Base-by-base conservation (phyloP, 2,888 invertebrate genomes). In the Notocelia uddmanniana region DNA sequence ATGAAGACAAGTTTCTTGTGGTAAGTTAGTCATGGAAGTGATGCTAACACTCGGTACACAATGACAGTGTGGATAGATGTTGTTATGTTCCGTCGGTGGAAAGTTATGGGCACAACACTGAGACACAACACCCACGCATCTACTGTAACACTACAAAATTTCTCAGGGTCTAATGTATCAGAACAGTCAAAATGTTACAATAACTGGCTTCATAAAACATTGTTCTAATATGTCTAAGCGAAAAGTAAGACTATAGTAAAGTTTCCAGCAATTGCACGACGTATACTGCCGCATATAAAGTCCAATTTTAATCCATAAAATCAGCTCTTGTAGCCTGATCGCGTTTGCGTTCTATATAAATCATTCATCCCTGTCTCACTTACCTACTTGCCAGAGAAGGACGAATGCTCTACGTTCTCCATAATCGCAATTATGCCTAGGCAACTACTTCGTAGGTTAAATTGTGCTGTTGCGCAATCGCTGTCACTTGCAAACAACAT, bases 111-210 rank as follows among this genome's bases (percentile, higher is more conserved):
- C 77, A 81, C 79, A 79, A 82, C 78, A 85, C 76, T 78, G 77
- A 80, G 77, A 82, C 76, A 89, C 88, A 89, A 89, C 88, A 90
- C 84, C 85, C 87, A 89, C 80, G 79, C 77, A 70, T 81, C 88
- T 89, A 86, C 77, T 80, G 86, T 81, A 31, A 80, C 81, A 82
- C 88, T 90, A 90, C 83, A 74, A 76, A 79, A 79, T 52, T 45
- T 45, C 15, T n/a, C 34, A 54, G 64, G 34, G 18, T 52, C 50
- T 0, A 34, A 54, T 52, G 23, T 63, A 52, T 54, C 2, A 11
- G n/a, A 34, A 37, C 37, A 64, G 64, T 37, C 23, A n/a, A 34
- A 34, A 26, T 45, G n/a, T 19, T 19, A 62, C 9, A 62, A 48
- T 26, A 26, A 18, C 18, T 31, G 18, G 13, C 10, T 5, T 19